Evolutionary conservation across 2,797 vertebrate species (phyloP).

Genomic region (Schizopygopsis pylzovi): DNA sequence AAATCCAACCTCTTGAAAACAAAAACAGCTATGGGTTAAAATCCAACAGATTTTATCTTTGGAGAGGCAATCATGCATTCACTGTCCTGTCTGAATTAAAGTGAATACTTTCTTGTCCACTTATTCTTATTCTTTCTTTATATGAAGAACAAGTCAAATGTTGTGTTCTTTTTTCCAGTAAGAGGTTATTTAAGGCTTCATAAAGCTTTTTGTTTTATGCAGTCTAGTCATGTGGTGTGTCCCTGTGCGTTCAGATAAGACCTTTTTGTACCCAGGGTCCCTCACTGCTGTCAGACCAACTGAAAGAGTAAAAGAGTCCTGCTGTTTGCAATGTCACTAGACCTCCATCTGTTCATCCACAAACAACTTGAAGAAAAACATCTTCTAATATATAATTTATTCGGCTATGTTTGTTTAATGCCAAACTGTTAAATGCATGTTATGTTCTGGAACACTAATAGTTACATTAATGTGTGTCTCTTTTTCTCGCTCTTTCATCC

Average conservation of each 20-base stretch:
- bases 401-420: slow-evolving; percentile 4
- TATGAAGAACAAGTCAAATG: background rate
- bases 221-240: slow-evolving; percentile 14
- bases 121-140: background rate
- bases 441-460: slow-evolving; percentile 3
- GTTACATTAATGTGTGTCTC: background rate
- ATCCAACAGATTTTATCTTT: slow-evolving; percentile 8
- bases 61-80: background rate
- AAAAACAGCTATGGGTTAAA: background rate
- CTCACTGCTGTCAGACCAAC: slow-evolving; percentile 28
- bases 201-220: slow-evolving; percentile 6
- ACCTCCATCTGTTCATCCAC: slow-evolving; percentile 17
- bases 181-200: slow-evolving; percentile 16
- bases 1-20: slow-evolving; percentile 20
- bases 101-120: background rate
- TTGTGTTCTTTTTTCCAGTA: background rate
- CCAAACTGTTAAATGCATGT: background rate
- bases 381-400: background rate
- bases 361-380: background rate
- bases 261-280: slow-evolving; percentile 19
- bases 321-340: background rate
- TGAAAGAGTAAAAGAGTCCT: slow-evolving; percentile 15
- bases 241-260: slow-evolving; percentile 11
- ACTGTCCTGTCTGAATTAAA: slow-evolving; percentile 15
- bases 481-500: slow-evolving; percentile 3